Evolutionary conservation across 2,888 invertebrate species (phyloP).

Genomic region (Dryomyza anilis): DNA sequence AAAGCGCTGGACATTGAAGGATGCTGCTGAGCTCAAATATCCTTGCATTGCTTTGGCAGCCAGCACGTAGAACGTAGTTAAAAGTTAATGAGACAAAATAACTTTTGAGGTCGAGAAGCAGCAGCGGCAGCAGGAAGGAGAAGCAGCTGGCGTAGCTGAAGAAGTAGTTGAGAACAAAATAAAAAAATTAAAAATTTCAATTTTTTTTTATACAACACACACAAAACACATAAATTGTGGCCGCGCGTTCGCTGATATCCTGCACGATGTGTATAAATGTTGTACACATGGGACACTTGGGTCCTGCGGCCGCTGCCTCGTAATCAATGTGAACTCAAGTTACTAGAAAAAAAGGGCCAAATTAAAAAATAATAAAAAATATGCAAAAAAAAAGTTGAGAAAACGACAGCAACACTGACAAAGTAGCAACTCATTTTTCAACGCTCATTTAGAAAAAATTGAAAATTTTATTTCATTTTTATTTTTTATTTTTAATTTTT

Average conservation of each 20-base stretch:
- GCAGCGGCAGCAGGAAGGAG: not conserved
- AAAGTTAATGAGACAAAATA: slow-evolving; percentile 40
- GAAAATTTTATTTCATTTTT: not conserved
- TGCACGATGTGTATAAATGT: not conserved
- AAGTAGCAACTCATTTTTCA: slow-evolving; percentile 7
- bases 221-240: slow-evolving; percentile 19
- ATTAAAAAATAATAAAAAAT: slow-evolving; percentile 8
- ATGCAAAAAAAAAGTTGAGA: not conserved
- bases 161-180: not conserved
- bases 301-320: not conserved
- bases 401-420: not conserved
- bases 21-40: slow-evolving; percentile 13
- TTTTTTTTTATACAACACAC: not conserved
- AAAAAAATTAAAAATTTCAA: slow-evolving; percentile 10
- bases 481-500: not conserved
- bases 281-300: slow-evolving; percentile 18
- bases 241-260: not conserved
- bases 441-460: not conserved
- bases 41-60: not conserved
- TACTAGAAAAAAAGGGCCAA: slow-evolving; percentile 4
- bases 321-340: slow-evolving; percentile 17
- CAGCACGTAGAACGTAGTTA: slow-evolving; percentile 29
- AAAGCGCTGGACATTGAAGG: not conserved
- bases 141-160: slow-evolving; percentile 22
- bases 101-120: slow-evolving; percentile 29